Conservation (phyloP, 2,113 vertebrate genomes). For the Propithecus coquereli region DNA sequence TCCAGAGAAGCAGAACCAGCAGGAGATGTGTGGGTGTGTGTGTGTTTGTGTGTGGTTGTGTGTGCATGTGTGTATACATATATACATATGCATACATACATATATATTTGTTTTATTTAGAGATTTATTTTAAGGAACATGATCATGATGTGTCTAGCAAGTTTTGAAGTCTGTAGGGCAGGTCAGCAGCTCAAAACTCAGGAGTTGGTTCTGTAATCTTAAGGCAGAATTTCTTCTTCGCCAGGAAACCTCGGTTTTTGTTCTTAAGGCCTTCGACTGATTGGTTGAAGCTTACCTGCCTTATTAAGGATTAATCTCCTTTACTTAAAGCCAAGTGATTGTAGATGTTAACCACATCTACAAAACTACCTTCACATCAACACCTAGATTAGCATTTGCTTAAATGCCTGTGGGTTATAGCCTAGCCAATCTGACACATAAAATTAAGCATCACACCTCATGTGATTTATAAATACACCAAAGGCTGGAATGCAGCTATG, state of each 20-base stretch:
- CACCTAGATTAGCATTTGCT: slow-evolving; percentile 29
- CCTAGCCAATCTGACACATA: neutral
- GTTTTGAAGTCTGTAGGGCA: neutral
- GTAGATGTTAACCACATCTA: neutral
- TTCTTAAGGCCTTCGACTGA: neutral
- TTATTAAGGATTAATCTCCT: neutral
- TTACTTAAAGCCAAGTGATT: neutral
- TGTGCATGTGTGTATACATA: no score
- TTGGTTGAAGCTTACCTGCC: neutral
- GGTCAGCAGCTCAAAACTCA: neutral
- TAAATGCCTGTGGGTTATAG: neutral
- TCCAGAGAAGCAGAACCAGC: neutral
- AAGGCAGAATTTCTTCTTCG: neutral
- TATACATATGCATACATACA: neutral
- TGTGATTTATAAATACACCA: neutral
- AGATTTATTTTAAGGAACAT: neutral
- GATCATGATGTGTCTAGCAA: neutral
- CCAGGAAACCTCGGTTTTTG: neutral
- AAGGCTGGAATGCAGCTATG: neutral
- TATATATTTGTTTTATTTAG: neutral
- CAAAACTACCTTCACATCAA: neutral
- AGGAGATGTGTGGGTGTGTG: no score
- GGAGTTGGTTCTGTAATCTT: neutral
- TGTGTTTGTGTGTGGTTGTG: neutral
- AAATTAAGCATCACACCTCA: neutral